phyloP scores from a whole-genome alignment of 2,888 invertebrate genomes.

The Drosophila prolongata region DNA sequence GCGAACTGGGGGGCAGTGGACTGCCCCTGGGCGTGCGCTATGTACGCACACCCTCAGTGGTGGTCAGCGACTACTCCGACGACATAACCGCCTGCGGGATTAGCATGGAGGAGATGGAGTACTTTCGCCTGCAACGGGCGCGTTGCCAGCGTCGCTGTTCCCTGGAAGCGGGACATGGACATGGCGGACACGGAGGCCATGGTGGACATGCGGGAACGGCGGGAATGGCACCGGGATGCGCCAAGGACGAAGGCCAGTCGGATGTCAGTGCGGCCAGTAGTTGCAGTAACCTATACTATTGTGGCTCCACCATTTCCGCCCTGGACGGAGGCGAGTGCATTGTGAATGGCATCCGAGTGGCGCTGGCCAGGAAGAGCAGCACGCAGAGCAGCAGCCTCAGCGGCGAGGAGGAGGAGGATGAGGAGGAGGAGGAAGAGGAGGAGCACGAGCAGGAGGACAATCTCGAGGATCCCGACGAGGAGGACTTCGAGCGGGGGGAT shows the following conservation, averaged over 20 bases:
- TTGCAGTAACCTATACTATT: slow-evolving; percentile 87
- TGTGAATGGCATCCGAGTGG: slow-evolving; percentile 85
- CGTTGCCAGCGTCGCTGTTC: slow-evolving; percentile 82
- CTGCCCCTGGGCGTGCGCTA: slow-evolving; percentile 85
- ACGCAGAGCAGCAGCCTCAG: slow-evolving; percentile 84
- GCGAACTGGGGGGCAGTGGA: slow-evolving; percentile 84
- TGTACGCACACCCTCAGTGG: slow-evolving; percentile 93
- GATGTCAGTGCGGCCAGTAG: slow-evolving; percentile 87
- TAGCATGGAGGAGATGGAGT: slow-evolving; percentile 87
- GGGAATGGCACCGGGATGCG: slow-evolving; percentile 37
- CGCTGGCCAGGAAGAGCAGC: slow-evolving; percentile 87
- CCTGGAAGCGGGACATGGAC: slow-evolving; percentile 70
- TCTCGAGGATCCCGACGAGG: slow-evolving; percentile 55
- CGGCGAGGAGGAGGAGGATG: slow-evolving; percentile 85
- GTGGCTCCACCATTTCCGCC: slow-evolving; percentile 86
- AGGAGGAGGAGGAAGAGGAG: slow-evolving; percentile 58
- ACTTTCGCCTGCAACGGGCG: slow-evolving; percentile 85
- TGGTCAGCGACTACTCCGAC: slow-evolving; percentile 94
- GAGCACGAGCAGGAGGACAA: slow-evolving; percentile 41
- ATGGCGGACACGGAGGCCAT: slow-evolving; percentile 19
- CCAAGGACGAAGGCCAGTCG: slow-evolving; percentile 82
- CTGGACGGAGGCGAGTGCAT: slow-evolving; percentile 85
- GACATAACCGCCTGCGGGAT: slow-evolving; percentile 86
- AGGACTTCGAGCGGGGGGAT: slow-evolving; percentile 23
- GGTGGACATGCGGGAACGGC: slow-evolving; percentile 47